Percentiles rank a stretch among this genome's conserved stretches.
phyloP scores from a whole-genome alignment of 2,888 invertebrate genomes.

The Philopedon plagiatum region DNA sequence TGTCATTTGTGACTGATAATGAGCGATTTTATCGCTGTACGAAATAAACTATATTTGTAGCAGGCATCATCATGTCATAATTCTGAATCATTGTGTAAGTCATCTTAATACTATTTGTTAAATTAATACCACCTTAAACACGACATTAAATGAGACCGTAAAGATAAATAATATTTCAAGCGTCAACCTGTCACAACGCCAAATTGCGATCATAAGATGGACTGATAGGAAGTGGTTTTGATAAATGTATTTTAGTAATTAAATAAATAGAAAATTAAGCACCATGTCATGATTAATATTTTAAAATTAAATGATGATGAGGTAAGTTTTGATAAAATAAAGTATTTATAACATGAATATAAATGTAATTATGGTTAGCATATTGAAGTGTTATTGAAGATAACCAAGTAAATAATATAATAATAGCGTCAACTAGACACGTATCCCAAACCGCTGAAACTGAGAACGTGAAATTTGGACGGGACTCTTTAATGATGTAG shows the following conservation, averaged over 20 bases:
- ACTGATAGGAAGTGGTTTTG: neutral
- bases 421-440: too few species aligned
- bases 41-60: neutral
- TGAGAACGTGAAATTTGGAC: too few species aligned
- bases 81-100: too few species aligned
- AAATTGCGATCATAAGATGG: neutral
- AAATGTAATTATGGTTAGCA: too few species aligned
- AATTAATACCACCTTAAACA: neutral
- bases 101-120: too few species aligned
- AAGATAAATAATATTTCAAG: neutral
- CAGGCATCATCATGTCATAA: neutral
- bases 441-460: too few species aligned
- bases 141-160: neutral
- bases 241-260: neutral
- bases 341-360: neutral
- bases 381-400: neutral
- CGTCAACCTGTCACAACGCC: neutral
- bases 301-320: conserved; percentile 14
- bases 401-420: too few species aligned
- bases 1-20: neutral
- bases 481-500: too few species aligned
- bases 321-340: conserved; percentile 3
- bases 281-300: neutral
- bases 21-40: neutral
- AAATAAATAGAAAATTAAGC: neutral